Evolutionary conservation across 2,113 vertebrate genomes (phyloP).

Genomic region (Zingel zingel): DNA sequence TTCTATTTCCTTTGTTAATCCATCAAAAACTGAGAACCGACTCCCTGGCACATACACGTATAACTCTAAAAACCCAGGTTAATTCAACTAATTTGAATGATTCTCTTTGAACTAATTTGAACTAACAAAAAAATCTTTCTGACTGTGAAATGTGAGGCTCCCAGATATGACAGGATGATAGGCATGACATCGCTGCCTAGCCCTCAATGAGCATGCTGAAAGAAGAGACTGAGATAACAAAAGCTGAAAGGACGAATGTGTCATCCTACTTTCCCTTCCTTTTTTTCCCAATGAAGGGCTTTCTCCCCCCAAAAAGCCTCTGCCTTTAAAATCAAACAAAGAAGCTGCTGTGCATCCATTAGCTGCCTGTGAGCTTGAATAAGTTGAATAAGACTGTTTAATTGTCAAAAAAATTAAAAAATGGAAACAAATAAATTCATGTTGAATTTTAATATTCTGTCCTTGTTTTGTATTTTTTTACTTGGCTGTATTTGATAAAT

Average conservation of each 20-base stretch:
- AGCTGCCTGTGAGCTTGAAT: constrained; percentile 42
- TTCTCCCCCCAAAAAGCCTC: constrained; percentile 31
- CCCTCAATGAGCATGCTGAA: constrained; percentile 31
- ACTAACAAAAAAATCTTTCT: constrained; percentile 7
- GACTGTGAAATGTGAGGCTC: constrained; percentile 22
- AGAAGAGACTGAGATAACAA: constrained; percentile 39
- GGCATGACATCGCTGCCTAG: constrained; percentile 34
- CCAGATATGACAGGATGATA: constrained; percentile 50
- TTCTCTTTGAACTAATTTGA: constrained; percentile 24
- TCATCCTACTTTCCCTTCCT: constrained; percentile 36
- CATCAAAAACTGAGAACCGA: constrained; percentile 14
- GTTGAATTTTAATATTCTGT: constrained; percentile 51
- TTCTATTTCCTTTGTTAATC: constrained; percentile 25
- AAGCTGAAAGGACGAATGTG: constrained; percentile 53
- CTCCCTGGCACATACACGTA: background rate
- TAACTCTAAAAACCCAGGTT: constrained; percentile 3
- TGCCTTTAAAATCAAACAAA: constrained; percentile 47
- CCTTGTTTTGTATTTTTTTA: constrained; percentile 55
- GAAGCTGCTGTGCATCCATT: constrained; percentile 35
- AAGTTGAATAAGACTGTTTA: constrained; percentile 46
- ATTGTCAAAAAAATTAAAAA: constrained; percentile 37
- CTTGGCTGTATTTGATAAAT: constrained; percentile 66
- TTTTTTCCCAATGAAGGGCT: constrained; percentile 19
- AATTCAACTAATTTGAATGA: constrained; percentile 13
- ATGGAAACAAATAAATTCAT: constrained; percentile 55